phyloP scores from a whole-genome alignment of 2,797 vertebrate species.

The Chrysolophus pictus region DNA sequence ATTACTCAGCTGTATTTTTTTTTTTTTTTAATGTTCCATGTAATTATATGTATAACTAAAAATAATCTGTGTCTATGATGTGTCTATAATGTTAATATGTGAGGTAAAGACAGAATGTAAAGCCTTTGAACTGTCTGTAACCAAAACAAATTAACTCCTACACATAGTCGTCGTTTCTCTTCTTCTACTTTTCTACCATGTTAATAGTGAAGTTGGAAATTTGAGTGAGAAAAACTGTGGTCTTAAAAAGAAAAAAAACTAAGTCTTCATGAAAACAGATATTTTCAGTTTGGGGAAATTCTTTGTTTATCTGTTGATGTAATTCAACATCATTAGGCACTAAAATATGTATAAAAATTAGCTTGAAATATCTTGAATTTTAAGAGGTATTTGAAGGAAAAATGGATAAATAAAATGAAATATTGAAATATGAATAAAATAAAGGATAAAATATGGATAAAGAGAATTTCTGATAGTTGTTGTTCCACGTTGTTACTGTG shows the following conservation, averaged over 20 bases:
- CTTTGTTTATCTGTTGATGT: neutral
- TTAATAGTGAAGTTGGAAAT: neutral
- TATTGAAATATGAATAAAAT: accelerated
- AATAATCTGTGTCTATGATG: neutral
- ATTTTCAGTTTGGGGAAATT: neutral
- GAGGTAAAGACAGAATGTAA: neutral
- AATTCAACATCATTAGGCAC: neutral
- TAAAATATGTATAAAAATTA: neutral
- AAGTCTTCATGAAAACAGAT: neutral
- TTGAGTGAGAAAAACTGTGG: neutral
- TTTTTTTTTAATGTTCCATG: neutral
- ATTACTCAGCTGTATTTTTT: neutral
- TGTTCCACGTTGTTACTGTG: neutral
- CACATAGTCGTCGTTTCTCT: neutral
- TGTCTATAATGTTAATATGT: neutral
- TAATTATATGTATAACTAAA: neutral
- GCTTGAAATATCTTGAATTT: neutral
- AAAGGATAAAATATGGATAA: accelerated
- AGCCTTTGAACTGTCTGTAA: neutral
- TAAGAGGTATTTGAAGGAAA: neutral
- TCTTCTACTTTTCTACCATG: neutral
- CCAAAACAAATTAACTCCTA: neutral
- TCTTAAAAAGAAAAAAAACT: neutral
- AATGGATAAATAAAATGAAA: neutral
- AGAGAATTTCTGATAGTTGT: neutral